Evolutionary conservation across 2,888 invertebrate genomes (phyloP).

Genomic region (Platypus cylindrus): DNA sequence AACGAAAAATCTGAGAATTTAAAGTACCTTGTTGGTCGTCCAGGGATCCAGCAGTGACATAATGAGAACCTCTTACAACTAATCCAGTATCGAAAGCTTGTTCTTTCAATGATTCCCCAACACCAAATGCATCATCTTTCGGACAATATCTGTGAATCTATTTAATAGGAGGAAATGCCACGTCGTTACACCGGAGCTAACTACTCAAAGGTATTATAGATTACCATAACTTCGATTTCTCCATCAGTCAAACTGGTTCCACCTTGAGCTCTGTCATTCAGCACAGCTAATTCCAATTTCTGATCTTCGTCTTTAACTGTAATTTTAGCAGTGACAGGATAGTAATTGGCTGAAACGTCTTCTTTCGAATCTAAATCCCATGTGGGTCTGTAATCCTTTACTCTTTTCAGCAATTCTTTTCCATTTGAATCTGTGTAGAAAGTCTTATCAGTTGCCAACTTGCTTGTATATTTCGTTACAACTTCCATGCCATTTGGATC

Average conservation of each 20-base stretch:
- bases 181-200: too few species aligned
- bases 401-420: constrained; percentile 50
- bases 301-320: constrained; percentile 38
- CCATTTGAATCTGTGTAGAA: constrained; percentile 77
- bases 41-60: constrained; percentile 10
- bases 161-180: too few species aligned
- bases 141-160: constrained; percentile 70
- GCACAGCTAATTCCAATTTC: constrained; percentile 38
- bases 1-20: not conserved
- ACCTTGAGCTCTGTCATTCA: constrained; percentile 50
- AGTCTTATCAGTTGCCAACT: constrained; percentile 13
- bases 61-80: constrained; percentile 44
- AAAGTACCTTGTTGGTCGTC: not conserved
- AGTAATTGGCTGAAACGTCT: constrained; percentile 57
- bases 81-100: constrained; percentile 51
- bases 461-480: constrained; percentile 10
- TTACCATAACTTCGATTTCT: constrained; percentile 53
- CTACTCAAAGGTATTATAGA: too few species aligned
- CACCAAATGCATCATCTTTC: constrained; percentile 82
- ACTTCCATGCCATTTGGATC: constrained; percentile 14
- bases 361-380: constrained; percentile 39
- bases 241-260: constrained; percentile 43
- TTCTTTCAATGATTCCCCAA: constrained; percentile 81
- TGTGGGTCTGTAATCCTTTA: constrained; percentile 41
- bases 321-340: constrained; percentile 57